Base-by-base conservation (phyloP, 1,140 invertebrate genomes). In the Idris sp. region DNA sequence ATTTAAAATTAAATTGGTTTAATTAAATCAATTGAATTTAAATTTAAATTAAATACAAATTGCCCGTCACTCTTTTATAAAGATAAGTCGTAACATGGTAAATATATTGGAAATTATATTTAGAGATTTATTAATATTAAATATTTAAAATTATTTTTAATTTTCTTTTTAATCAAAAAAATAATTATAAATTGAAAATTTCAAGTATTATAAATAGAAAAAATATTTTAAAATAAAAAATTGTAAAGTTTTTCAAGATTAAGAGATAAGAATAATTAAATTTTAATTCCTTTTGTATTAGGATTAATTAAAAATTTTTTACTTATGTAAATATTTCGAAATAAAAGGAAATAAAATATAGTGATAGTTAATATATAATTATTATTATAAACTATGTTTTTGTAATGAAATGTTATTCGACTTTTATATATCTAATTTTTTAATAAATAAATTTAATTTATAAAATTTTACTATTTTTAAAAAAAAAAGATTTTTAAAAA, bases 51-150 rank as follows among this genome's bases (percentile, higher is more conserved):
- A 88, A 89, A 89, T 85, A 90, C 90, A 91, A 89, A 92, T 91
- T 88, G 90, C 90, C 90, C 90, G 90, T 92, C 91, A 86, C 84
- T 92, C 88, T 90, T 87, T 84, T 62, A 75, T 88, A 83, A 44
- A 54, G 88, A 91, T 89, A 92, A 92, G 90, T 92, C 91, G 91
- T 91, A 92, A 92, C 91, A 92, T 86, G 92, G 91, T 92, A 90
- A 89, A 88, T 81, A 82, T 91, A 91, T 86, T 90, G 90, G 91
- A 92, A 92, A 88, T 84, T 91, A 86, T 85, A 84, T 88, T 89
- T 91, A 86, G 89, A 61, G 10, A 18, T 36, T 25, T 11, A 36
- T 22, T 54, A 35, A 28, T 41, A 41, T 30, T 28, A 16, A 7
- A 38, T 40, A 35, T 10, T 46, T 46, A n/a, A 31, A 30, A 14